Evolutionary conservation across 2,113 vertebrate species (phyloP).

Genomic region (Pleuronectes platessa): DNA sequence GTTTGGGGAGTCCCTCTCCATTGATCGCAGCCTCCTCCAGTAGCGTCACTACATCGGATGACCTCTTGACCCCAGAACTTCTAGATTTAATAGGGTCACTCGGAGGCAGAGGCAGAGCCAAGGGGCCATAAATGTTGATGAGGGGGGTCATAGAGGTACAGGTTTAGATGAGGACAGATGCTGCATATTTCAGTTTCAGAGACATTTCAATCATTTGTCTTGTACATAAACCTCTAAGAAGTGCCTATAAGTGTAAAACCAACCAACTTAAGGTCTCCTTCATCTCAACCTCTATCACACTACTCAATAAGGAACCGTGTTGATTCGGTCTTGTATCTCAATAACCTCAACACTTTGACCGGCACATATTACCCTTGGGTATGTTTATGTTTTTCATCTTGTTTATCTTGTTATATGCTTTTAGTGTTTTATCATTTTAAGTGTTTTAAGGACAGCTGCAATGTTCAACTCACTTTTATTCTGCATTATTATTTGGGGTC

Average conservation of each 20-base stretch:
- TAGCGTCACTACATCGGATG: conserved; percentile 24
- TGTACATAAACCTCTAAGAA: conserved; percentile 5
- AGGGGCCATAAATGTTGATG: conserved; percentile 44
- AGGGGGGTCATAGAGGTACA: conserved; percentile 32
- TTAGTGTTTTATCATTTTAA: too few relatives aligned
- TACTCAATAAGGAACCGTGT: too few relatives aligned
- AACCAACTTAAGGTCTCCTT: too few relatives aligned
- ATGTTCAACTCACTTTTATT: too few relatives aligned
- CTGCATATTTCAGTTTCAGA: conserved; percentile 23
- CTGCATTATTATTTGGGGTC: too few relatives aligned
- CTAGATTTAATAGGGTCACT: conserved; percentile 48
- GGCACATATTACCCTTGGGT: too few relatives aligned
- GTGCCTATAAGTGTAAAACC: background rate
- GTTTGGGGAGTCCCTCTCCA: conserved; percentile 23
- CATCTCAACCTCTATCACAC: too few relatives aligned
- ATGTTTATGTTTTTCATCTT: too few relatives aligned
- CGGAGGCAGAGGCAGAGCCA: conserved; percentile 11
- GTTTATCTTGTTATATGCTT: too few relatives aligned
- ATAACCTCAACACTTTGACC: too few relatives aligned
- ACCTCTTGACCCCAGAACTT: conserved; percentile 48
- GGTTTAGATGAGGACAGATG: conserved; percentile 30
- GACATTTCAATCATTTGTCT: conserved; percentile 35
- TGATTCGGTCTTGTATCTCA: too few relatives aligned
- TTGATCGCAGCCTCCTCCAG: conserved; percentile 17
- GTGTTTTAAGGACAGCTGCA: too few relatives aligned